Evolutionary conservation across 2,797 vertebrate species (phyloP), one percentile per base, ranked within the genome.

Genomic region (Antrozous pallidus): DNA sequence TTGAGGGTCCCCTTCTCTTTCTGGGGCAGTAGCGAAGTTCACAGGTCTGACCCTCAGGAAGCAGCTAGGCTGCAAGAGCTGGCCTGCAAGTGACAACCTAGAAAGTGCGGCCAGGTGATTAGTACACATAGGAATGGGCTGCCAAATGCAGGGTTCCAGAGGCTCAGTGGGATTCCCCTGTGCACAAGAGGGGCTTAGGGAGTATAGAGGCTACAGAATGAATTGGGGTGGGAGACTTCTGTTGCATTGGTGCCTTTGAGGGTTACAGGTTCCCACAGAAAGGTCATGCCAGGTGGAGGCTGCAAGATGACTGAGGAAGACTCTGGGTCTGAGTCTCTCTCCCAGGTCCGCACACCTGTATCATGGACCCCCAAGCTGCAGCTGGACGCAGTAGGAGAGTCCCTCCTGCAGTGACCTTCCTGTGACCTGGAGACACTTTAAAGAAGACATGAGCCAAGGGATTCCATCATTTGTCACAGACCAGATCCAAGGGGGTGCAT

Each of bases 321-420:
- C 7, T 49, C 8, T 33, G 58, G 13, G 22, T 45, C 5, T 5
- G 28, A 14, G 33, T 38, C 54, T 85, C 54, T 36, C 11, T 18
- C 4, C 6, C 7, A 12, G 0, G 0, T 12, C 28, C 56, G 51
- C 54, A 38, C 18, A 36, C 36, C n/a, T n/a, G 22, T 0, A n/a
- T 1, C 2, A 14, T 10, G 40, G 38, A 75, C 6, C 2, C 2
- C 5, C 10, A 16, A 12, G 6, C 20, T 33, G 22, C 36, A 10
- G 3, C 5, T 17, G 33, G 40, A 81, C 33, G 65, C 9, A 4
- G 1, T 1, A 54, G 63, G 36, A 12, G 17, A 71, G 54, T 7
- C 10, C 26, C 17, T 26, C 20, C 78, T 51, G 31, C 22, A 45
- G 3, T 33, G 10, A 36, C 24, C 63, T 33, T 56, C 13, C 20